These are phyloP conservation scores for Montifringilla adamsi DNA, from an alignment of 2,113 vertebrate species.

Conservation along the genomic window DNA sequence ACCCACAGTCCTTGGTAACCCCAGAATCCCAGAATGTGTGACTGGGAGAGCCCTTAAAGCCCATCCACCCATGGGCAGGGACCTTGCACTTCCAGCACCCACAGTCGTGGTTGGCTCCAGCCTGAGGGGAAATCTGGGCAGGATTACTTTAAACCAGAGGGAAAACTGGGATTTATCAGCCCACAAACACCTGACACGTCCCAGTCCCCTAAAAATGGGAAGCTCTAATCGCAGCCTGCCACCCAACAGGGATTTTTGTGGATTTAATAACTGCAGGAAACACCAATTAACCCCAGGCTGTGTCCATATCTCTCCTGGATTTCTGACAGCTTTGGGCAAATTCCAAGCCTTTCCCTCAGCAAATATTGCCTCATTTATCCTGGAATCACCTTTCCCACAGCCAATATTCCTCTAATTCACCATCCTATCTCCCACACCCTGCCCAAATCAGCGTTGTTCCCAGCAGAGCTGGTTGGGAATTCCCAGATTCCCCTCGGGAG, in stretches of 20 bases:
- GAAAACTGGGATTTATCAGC: neutral
- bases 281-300: neutral
- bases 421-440: rapidly evolving
- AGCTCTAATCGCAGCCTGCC: neutral
- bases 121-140: neutral
- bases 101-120: neutral
- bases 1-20: neutral
- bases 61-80: neutral
- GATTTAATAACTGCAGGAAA: neutral
- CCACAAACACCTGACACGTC: neutral
- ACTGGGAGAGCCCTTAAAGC: neutral
- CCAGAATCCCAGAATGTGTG: neutral
- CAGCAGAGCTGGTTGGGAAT: neutral
- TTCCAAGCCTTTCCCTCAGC: neutral
- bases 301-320: neutral
- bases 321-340: neutral
- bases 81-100: neutral
- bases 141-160: neutral
- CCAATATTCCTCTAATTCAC: neutral
- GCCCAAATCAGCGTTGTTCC: rapidly evolving
- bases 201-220: neutral
- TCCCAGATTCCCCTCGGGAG: neutral
- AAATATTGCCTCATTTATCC: neutral
- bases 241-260: neutral
- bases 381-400: neutral